Conservation (phyloP, 1,140 invertebrate species). For the Heliconius hewitsoni region DNA sequence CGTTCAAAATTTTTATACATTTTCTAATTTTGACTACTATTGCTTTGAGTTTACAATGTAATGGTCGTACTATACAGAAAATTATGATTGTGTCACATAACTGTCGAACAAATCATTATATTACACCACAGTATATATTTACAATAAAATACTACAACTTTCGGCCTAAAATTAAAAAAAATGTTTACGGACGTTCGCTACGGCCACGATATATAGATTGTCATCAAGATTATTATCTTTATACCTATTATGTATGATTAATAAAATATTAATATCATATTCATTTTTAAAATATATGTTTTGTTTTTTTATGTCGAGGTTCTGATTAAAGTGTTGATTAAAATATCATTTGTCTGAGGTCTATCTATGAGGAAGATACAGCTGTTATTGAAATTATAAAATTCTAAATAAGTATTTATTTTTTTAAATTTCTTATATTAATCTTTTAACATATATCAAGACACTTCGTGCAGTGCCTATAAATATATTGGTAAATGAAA, state of each 20-base stretch:
- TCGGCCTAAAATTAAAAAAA: neutral
- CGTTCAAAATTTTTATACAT: no score
- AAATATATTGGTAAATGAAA: no score
- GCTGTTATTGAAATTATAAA: neutral
- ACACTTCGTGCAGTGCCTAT: no score
- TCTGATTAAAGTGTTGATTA: neutral
- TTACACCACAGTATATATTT: neutral
- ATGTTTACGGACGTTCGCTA: neutral
- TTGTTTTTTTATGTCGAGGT: neutral
- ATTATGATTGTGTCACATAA: no score
- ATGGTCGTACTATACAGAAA: no score
- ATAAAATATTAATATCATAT: slow-evolving; percentile 2
- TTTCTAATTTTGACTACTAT: no score
- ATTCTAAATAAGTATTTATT: no score
- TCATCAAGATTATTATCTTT: neutral
- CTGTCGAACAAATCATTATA: neutral
- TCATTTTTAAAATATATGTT: neutral
- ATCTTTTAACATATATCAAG: no score
- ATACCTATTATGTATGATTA: neutral
- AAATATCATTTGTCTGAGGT: neutral
- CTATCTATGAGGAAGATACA: neutral
- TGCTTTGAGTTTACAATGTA: no score
- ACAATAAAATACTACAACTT: neutral
- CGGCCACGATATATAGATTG: neutral
- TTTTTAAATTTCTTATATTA: no score